Evolutionary conservation across 2,888 invertebrate species (phyloP), one percentile per base, ranked within the genome.

Genomic region (Acanthacorydalis orientalis): DNA sequence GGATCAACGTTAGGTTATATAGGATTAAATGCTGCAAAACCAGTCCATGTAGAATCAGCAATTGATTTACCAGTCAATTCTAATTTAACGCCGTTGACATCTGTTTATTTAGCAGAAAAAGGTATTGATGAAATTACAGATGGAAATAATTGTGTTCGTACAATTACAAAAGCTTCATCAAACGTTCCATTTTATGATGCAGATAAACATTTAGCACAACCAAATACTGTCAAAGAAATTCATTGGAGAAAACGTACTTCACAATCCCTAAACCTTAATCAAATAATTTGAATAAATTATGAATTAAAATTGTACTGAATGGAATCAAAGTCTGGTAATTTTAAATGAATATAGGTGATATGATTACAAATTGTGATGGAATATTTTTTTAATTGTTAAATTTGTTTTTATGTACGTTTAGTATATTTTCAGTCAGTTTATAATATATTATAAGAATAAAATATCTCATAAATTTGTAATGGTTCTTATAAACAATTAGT

Each of bases 171-270:
- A 23, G 33, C 15, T 12, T 16, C 37, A 14, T 34, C 44, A 12
- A 34, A 34, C 34, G 11, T 34, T 10, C 23, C 10, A 9, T 9
- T 39, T 16, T 9, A 39, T 12, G 39, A 39, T 39, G 8, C 15
- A 39, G 31, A 16, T 23, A 31, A 14, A 14, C 14, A 32, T 6
- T 31, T 7, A 9, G 12, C 12, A 32, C 15, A 34, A 33, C 10
- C 10, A 14, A 14, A 23, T 23, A 40, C 34, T 2, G 38, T 44
- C 7, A 56, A 51, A 48, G 68, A 66, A 52, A 60, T 67, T 50
- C 71, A 72, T 53, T 73, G 72, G 72, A 63, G 72, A 39, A 66
- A 70, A 53, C 64, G 64, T 48, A 64, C 64, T 16, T 23, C 23
- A 23, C 23, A 23, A 23, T 23, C 23, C 23, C 6, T 23, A 23